Evolutionary conservation across 2,888 invertebrate genomes (phyloP).

Genomic region (Criorhina ranunculi): DNA sequence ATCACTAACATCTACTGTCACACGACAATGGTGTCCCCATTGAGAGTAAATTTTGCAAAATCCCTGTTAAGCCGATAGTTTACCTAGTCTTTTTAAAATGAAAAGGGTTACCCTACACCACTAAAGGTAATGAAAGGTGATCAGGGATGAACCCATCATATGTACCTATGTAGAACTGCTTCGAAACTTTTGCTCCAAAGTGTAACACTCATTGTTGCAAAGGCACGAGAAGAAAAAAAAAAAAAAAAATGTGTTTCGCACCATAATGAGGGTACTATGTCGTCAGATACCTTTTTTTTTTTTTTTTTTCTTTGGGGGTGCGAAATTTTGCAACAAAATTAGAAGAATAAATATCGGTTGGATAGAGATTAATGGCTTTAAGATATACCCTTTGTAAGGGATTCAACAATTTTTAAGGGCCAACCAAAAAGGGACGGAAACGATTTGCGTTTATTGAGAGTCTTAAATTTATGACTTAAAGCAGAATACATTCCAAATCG

Average conservation of each 20-base stretch:
- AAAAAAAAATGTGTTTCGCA: constrained; percentile 1
- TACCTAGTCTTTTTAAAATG: constrained; percentile 1
- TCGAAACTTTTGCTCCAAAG: constrained; percentile 26
- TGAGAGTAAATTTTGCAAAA: constrained; percentile 2
- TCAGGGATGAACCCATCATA: neutral
- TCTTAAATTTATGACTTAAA: constrained; percentile 38
- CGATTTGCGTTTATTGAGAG: constrained; percentile 45
- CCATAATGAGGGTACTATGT: constrained; percentile 22
- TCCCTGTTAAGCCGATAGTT: constrained; percentile 1
- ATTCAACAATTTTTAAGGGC: constrained; percentile 39
- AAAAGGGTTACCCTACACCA: constrained; percentile 9
- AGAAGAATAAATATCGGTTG: constrained; percentile 53
- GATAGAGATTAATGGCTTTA: constrained; percentile 54
- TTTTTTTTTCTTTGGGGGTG: constrained; percentile 9
- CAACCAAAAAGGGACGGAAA: constrained; percentile 31
- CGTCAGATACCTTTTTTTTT: neutral
- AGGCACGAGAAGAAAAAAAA: neutral
- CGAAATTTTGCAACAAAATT: constrained; percentile 43
- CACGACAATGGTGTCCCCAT: neutral
- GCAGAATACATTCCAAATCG: constrained; percentile 10
- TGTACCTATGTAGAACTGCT: constrained; percentile 2
- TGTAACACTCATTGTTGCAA: constrained; percentile 24
- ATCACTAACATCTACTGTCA: neutral
- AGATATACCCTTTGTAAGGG: constrained; percentile 43
- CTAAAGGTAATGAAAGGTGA: neutral